Percentiles rank a stretch among this genome's conserved stretches.
These are phyloP conservation scores for Propsilocerus akamusi DNA, from an alignment of 1,140 invertebrate species.

Conservation along the genomic window DNA sequence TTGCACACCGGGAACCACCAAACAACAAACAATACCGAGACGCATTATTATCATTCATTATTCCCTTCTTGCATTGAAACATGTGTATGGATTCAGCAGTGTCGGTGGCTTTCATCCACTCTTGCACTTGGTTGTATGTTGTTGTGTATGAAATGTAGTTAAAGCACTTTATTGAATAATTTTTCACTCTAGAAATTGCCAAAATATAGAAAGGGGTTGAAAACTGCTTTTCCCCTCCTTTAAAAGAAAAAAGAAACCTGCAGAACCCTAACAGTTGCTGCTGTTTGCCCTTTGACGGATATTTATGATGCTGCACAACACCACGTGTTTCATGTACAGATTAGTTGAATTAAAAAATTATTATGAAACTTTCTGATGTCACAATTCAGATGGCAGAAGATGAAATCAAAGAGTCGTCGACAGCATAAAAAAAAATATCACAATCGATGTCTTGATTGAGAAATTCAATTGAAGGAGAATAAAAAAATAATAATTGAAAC, in stretches of 20 bases:
- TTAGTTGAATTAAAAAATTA: neutral
- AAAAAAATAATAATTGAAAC: too few relatives aligned
- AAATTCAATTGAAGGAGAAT: too few relatives aligned
- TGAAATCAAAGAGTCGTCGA: too few relatives aligned
- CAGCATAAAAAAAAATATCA: too few relatives aligned
- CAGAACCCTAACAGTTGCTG: neutral
- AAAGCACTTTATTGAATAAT: conserved; percentile 2
- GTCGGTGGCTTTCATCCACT: too few relatives aligned
- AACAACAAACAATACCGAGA: too few relatives aligned
- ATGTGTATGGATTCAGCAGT: too few relatives aligned
- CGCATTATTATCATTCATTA: too few relatives aligned
- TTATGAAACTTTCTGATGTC: neutral
- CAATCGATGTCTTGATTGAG: too few relatives aligned
- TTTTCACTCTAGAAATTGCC: neutral
- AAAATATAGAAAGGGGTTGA: neutral
- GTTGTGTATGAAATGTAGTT: neutral
- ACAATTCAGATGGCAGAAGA: too few relatives aligned
- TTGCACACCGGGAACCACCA: too few relatives aligned
- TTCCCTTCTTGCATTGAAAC: too few relatives aligned
- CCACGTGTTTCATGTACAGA: neutral
- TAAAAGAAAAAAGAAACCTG: neutral
- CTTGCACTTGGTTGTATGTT: neutral
- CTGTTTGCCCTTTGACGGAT: neutral
- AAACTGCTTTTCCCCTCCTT: neutral
- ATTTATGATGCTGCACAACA: neutral